These are phyloP conservation scores for Oscheius sp. DNA, from an alignment of 2,888 invertebrate genomes.

Conservation along the genomic window DNA sequence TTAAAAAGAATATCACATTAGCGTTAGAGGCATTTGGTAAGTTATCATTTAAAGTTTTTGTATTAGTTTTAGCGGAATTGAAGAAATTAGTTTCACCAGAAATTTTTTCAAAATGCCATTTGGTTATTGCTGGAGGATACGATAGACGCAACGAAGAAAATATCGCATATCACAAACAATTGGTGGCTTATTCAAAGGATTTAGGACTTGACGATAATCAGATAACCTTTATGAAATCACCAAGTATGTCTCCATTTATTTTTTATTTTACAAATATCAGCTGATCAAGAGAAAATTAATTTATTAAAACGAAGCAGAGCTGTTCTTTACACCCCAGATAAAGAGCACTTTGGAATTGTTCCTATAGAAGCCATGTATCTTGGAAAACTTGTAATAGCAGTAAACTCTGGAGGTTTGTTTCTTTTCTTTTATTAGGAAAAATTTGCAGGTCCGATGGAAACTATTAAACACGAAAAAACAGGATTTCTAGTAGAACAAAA, in stretches of 20 bases:
- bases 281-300: constrained; percentile 83
- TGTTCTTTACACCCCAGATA: constrained; percentile 91
- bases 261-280: too few relatives aligned
- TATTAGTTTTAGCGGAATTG: constrained; percentile 54
- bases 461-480: constrained; percentile 76
- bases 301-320: constrained; percentile 82
- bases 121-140: constrained; percentile 95
- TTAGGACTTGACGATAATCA: constrained; percentile 69
- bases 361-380: constrained; percentile 97
- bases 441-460: constrained; percentile 82
- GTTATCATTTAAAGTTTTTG: constrained; percentile 40
- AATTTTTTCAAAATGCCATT: constrained; percentile 75
- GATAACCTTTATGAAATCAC: constrained; percentile 70
- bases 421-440: background rate
- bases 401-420: constrained; percentile 82
- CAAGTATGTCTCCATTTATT: constrained; percentile 41
- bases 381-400: constrained; percentile 90
- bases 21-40: constrained; percentile 84
- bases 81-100: constrained; percentile 32
- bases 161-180: constrained; percentile 81
- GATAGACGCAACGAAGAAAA: constrained; percentile 88
- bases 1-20: constrained; percentile 90
- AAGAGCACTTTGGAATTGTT: constrained; percentile 99
- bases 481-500: constrained; percentile 71
- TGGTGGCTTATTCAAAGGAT: constrained; percentile 78